These are phyloP conservation scores for Agonopterix heracliana DNA, from an alignment of 2,888 invertebrate genomes.

Conservation along the genomic window DNA sequence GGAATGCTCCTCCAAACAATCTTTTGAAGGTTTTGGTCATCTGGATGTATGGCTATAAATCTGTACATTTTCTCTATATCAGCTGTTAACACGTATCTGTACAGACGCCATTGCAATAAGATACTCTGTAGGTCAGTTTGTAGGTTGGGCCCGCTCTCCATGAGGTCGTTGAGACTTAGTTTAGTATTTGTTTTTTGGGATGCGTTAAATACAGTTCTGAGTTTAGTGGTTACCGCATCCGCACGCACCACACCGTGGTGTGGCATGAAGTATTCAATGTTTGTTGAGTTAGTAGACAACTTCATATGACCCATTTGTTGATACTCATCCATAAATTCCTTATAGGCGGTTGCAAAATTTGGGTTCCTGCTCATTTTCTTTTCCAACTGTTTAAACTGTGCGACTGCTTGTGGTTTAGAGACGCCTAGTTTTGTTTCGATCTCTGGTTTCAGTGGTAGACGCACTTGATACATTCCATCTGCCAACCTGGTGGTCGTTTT, in stretches of 20 bases:
- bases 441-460: slow-evolving; percentile 2
- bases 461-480: slow-evolving; percentile 1
- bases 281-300: neutral
- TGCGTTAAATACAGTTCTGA: slow-evolving; percentile 1
- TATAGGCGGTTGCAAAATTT: neutral
- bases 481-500: slow-evolving; percentile 1
- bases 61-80: slow-evolving; percentile 17
- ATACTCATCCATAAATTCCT: slow-evolving; percentile 5
- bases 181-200: neutral
- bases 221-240: neutral
- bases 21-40: neutral
- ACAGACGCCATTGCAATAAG: slow-evolving; percentile 14
- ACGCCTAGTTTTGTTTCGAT: slow-evolving; percentile 1
- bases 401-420: slow-evolving; percentile 5
- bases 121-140: slow-evolving; percentile 8
- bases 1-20: slow-evolving; percentile 1
- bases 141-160: slow-evolving; percentile 2
- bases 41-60: slow-evolving; percentile 5
- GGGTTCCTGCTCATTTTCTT: neutral
- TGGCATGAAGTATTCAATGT: neutral
- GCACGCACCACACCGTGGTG: neutral
- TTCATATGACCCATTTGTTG: slow-evolving; percentile 4
- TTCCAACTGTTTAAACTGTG: slow-evolving; percentile 4
- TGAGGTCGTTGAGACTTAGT: neutral
- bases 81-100: slow-evolving; percentile 12